Evolutionary conservation across 2,888 invertebrate species (phyloP).

Genomic region (Lamproptera curius): DNA sequence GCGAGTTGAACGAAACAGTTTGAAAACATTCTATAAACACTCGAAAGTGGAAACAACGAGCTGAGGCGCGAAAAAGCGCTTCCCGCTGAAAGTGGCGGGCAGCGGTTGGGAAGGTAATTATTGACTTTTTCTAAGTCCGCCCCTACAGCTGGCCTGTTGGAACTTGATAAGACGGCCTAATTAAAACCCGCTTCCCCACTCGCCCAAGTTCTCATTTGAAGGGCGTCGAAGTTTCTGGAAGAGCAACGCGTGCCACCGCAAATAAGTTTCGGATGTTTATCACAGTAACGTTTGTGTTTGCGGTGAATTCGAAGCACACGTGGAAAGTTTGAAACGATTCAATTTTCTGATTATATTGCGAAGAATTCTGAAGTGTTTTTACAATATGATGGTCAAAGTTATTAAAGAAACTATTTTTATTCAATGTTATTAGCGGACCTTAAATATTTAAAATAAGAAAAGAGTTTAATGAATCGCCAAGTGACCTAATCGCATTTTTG

Average conservation of each 20-base stretch:
- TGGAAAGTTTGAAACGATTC: no score
- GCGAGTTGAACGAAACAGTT: not conserved
- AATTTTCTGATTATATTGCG: no score
- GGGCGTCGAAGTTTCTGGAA: constrained; percentile 11
- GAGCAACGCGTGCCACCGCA: constrained; percentile 3
- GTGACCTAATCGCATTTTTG: no score
- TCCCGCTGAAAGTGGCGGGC: constrained; percentile 19
- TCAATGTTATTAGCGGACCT: no score
- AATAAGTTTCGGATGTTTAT: no score
- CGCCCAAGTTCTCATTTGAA: constrained; percentile 26
- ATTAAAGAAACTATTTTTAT: no score
- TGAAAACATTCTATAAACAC: constrained; percentile 13
- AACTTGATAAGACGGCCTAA: constrained; percentile 20
- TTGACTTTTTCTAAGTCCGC: constrained; percentile 26
- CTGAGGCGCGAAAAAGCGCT: not conserved
- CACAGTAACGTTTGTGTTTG: no score
- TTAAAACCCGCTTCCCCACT: constrained; percentile 34
- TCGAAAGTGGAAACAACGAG: constrained; percentile 12
- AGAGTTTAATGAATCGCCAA: no score
- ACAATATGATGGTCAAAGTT: no score
- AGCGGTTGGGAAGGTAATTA: constrained; percentile 24
- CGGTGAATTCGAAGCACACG: no score
- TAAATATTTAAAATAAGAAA: no score
- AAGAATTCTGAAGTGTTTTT: no score
- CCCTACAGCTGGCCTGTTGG: constrained; percentile 9